Evolutionary conservation across 37 sponge, comb jelly and placozoan genomes (phyloP), one percentile per base, ranked within the genome.

Genomic region (Dysidea cf. avara): DNA sequence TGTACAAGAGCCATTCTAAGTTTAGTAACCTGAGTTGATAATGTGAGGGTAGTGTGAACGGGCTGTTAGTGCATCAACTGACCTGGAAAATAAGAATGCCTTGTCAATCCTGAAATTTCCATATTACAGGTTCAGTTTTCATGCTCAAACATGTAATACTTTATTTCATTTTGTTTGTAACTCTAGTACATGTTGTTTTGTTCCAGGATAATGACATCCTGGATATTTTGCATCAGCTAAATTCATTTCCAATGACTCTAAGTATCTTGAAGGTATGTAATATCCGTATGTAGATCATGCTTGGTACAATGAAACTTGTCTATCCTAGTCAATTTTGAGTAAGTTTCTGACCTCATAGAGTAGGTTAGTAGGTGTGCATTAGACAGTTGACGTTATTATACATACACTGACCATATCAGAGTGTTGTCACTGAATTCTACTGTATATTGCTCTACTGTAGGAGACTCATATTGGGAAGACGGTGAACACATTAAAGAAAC

Each of bases 401-500:
- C n/a, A n/a, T n/a, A n/a, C n/a, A n/a, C n/a, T n/a, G n/a, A n/a
- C n/a, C n/a, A n/a, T n/a, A n/a, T n/a, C n/a, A 29, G 9, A 20
- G 13, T 9, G 30, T 20, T 29, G 22, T 9, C 26, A 39, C 25
- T 6, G 34, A 48, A 38, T 25, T 16, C 61, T 50, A 50, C 14
- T 7, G 26, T 24, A 2, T 39, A 21, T 43, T 24, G 3, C 12
- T 34, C 3, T 80, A 43, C 49, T 31, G 17, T 21, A 88, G 89
- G 61, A 37, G 0, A 89, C 89, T 4, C 79, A 73, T 26, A 78
- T 83, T 43, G 89, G 89, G 11, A 78, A 69, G 51, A 56, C 64
- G 16, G 84, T 89, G 28, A 74, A 89, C 66, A 32, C 21, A 2
- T 49, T 89, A 17, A 38, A 75, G 2, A 89, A 89, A 52, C 21